Percentiles rank a stretch among this genome's conserved stretches.
Conservation (phyloP, 2,797 vertebrate genomes). For the Phoebastria nigripes region DNA sequence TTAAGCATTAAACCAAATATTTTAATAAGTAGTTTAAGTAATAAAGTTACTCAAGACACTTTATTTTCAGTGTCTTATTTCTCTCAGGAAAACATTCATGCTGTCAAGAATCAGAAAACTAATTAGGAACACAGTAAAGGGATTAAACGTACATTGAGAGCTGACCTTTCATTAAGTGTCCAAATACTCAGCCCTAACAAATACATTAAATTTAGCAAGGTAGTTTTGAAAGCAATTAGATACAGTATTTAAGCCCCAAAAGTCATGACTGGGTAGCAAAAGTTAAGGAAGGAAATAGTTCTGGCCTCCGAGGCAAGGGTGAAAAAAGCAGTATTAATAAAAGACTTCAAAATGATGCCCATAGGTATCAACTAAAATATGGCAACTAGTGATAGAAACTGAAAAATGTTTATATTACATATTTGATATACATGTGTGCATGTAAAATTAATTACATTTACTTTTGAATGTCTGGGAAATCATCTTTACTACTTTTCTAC, state of each 20-base stretch:
- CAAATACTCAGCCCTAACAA: neutral
- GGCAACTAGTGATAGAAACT: neutral
- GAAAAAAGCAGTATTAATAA: neutral
- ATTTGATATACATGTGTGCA: too few relatives aligned
- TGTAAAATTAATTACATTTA: neutral
- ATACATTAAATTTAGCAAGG: neutral
- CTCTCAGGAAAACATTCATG: neutral
- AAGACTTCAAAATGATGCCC: neutral
- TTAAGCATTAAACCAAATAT: neutral
- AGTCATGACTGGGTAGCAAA: neutral
- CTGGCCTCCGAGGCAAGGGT: neutral
- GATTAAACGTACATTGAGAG: neutral
- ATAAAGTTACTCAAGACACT: neutral
- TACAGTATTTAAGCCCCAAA: neutral
- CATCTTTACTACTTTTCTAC: neutral
- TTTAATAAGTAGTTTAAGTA: neutral
- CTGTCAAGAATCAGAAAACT: neutral
- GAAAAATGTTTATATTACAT: neutral
- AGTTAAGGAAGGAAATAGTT: neutral
- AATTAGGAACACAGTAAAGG: neutral
- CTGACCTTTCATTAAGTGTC: neutral
- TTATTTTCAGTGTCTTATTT: neutral
- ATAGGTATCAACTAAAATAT: neutral
- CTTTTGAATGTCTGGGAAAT: neutral
- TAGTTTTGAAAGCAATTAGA: neutral